Conservation (phyloP, 30 jellyfish, hydroid and myxozoan genomes). For the Sanderia malayensis region DNA sequence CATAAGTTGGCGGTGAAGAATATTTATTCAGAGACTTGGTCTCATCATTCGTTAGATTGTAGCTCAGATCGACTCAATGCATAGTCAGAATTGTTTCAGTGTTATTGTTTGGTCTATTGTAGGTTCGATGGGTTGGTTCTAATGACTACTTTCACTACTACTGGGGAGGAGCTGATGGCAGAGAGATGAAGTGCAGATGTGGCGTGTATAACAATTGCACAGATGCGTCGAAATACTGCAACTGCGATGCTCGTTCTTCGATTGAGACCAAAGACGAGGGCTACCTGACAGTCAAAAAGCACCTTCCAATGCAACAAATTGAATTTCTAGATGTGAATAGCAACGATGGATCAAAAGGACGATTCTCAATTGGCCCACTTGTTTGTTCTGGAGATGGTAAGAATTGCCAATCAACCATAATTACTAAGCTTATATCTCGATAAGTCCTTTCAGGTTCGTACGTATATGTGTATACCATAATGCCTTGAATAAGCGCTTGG, state of each 20-base stretch:
- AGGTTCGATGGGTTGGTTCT: conserved; percentile 75
- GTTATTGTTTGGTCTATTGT: neutral
- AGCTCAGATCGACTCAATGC: too few relatives aligned
- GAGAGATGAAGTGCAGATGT: conserved; percentile 45
- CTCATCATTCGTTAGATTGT: too few relatives aligned
- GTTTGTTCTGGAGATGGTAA: conserved; percentile 62
- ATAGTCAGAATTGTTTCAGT: too few relatives aligned
- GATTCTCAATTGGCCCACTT: conserved; percentile 54
- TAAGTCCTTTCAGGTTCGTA: too few relatives aligned
- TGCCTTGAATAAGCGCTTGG: too few relatives aligned
- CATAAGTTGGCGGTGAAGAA: too few relatives aligned
- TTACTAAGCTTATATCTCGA: too few relatives aligned
- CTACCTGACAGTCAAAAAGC: conserved; percentile 47
- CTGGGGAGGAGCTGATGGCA: conserved; percentile 78
- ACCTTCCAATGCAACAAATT: conserved; percentile 51
- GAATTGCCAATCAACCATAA: too few relatives aligned
- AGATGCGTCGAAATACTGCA: conserved; percentile 42
- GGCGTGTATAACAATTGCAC: conserved; percentile 61
- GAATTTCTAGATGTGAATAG: conserved; percentile 54
- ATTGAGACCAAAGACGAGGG: conserved; percentile 59
- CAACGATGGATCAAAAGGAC: conserved; percentile 48
- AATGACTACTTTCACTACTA: conserved; percentile 53
- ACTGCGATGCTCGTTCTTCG: conserved; percentile 65
- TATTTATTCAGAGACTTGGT: too few relatives aligned
- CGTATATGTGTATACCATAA: too few relatives aligned